These are phyloP conservation scores for Peromyscus melanophrys DNA, from an alignment of 2,797 vertebrate genomes.

Conservation along the genomic window DNA sequence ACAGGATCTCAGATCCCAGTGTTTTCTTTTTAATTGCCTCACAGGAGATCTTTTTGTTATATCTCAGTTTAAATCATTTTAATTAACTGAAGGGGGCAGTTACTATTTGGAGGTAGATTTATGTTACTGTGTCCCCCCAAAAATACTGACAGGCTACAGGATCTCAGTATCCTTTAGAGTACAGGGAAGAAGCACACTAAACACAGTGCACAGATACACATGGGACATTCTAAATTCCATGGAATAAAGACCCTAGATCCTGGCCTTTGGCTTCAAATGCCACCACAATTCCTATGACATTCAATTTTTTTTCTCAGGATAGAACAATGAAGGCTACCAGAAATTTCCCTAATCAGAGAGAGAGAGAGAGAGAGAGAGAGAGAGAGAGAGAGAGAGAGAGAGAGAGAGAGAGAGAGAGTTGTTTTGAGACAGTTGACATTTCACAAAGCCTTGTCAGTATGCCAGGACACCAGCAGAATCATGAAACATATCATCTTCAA, in stretches of 20 bases:
- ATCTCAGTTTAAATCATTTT: not conserved
- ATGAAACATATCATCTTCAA: not conserved
- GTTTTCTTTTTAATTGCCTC: not conserved
- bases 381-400: not conserved
- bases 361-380: not conserved
- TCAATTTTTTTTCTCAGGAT: constrained; percentile 3
- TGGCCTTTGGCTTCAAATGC: not conserved
- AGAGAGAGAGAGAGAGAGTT: not conserved
- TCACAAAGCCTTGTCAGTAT: constrained; percentile 48
- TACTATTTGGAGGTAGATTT: not conserved
- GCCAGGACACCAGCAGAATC: not conserved
- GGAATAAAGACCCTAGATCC: constrained; percentile 21
- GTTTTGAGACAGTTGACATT: constrained; percentile 18
- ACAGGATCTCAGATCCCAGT: not conserved
- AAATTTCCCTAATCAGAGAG: constrained; percentile 46
- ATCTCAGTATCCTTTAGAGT: not conserved
- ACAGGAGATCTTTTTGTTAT: not conserved
- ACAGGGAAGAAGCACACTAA: not conserved
- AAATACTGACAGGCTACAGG: not conserved
- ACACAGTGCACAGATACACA: not conserved
- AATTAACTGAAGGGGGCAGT: not conserved
- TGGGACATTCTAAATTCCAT: not conserved
- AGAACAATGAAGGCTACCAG: constrained; percentile 39
- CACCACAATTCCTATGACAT: constrained; percentile 4
- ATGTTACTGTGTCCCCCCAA: not conserved